These are phyloP conservation scores for Tetranychus truncatus DNA, from an alignment of 2,888 invertebrate species.

Conservation along the genomic window DNA sequence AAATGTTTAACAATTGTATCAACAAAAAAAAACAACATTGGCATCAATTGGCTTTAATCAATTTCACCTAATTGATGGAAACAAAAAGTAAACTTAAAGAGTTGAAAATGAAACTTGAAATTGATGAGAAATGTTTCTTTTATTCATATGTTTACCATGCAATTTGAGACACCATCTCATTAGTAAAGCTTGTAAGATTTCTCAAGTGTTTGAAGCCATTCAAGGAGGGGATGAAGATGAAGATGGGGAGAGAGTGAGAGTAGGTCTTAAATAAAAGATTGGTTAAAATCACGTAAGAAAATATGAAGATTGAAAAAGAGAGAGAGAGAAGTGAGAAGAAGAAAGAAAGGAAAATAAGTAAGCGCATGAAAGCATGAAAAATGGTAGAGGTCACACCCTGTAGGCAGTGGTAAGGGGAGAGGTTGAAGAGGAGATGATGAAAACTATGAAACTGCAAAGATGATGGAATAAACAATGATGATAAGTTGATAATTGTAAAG, in stretches of 20 bases:
- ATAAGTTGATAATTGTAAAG: not conserved
- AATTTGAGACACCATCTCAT: not conserved
- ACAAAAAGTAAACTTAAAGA: not conserved
- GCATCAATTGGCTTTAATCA: no score
- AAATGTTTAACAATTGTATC: no score
- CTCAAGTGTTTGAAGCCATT: not conserved
- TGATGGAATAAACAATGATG: not conserved
- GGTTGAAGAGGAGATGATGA: not conserved
- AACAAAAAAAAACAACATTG: no score
- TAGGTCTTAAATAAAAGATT: not conserved
- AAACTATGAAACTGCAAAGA: no score
- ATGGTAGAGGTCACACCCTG: slow-evolving; percentile 1
- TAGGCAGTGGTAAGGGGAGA: not conserved
- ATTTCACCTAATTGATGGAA: not conserved
- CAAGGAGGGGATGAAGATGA: not conserved
- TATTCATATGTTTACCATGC: not conserved
- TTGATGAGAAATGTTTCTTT: not conserved
- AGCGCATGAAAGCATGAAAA: slow-evolving; percentile 1
- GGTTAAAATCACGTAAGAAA: not conserved
- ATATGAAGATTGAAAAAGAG: not conserved
- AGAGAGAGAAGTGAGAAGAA: not conserved
- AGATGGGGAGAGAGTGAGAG: not conserved
- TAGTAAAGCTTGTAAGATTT: not conserved
- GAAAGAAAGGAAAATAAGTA: not conserved
- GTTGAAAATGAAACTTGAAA: not conserved